Evolutionary conservation across 2,888 invertebrate species (phyloP).

Genomic region (Mayetiola destructor): DNA sequence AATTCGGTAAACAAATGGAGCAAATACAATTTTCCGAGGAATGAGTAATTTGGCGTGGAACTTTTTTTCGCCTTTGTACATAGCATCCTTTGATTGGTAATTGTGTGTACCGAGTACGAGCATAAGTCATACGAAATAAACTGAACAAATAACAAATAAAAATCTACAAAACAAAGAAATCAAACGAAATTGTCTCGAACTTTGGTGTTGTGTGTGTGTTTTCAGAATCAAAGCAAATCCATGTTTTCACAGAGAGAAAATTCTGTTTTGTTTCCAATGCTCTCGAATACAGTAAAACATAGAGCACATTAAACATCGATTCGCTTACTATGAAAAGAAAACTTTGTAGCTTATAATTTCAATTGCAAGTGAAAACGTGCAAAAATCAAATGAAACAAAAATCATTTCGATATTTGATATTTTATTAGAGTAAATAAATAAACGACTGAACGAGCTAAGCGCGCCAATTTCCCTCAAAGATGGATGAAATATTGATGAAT

Average conservation of each 20-base stretch:
- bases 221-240: slow-evolving; percentile 8
- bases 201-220: too few species aligned
- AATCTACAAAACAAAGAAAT: neutral
- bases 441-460: too few species aligned
- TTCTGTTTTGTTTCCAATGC: neutral
- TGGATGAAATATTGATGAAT: too few species aligned
- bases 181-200: neutral
- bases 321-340: neutral
- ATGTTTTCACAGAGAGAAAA: too few species aligned
- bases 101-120: neutral
- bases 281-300: neutral
- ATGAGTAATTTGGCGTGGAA: neutral
- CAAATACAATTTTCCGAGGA: too few species aligned
- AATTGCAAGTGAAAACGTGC: neutral
- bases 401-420: too few species aligned
- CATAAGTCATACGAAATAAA: neutral
- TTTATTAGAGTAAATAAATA: too few species aligned
- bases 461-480: too few species aligned
- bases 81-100: neutral
- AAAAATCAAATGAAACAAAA: neutral
- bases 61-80: neutral
- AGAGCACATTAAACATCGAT: neutral
- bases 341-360: neutral
- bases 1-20: too few species aligned
- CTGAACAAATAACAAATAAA: neutral